These are phyloP conservation scores for Bubo blakistoni DNA, from an alignment of 2,113 vertebrate species.

Conservation along the genomic window DNA sequence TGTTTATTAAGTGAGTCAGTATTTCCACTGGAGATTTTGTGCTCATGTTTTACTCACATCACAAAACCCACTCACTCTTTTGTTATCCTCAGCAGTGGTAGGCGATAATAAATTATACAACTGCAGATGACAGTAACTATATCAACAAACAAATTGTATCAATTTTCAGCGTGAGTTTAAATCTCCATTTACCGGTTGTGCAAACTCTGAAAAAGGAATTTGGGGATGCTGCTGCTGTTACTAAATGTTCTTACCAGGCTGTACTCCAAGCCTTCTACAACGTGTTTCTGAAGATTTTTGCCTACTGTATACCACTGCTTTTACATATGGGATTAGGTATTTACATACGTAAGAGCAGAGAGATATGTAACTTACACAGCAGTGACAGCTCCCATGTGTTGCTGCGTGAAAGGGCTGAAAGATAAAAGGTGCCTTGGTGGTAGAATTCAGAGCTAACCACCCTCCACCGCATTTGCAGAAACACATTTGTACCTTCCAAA, in stretches of 20 bases:
- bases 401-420: neutral
- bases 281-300: neutral
- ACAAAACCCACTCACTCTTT: slow-evolving; percentile 44
- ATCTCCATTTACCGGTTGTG: neutral
- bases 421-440: neutral
- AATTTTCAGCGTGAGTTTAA: slow-evolving; percentile 27
- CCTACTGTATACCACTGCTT: neutral
- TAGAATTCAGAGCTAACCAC: neutral
- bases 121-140: slow-evolving; percentile 27
- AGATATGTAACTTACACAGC: neutral
- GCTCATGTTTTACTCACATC: slow-evolving; percentile 51
- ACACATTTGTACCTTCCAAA: neutral
- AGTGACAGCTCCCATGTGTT: neutral
- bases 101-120: slow-evolving; percentile 55
- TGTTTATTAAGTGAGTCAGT: slow-evolving; percentile 63
- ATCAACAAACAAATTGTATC: slow-evolving; percentile 59
- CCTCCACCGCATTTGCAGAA: neutral
- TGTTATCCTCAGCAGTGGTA: slow-evolving; percentile 41
- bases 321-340: neutral
- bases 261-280: slow-evolving; percentile 20
- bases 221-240: neutral
- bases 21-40: slow-evolving; percentile 53
- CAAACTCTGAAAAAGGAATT: slow-evolving; percentile 33
- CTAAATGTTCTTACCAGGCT: neutral
- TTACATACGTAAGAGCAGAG: neutral